Evolutionary conservation across 2,113 vertebrate species (phyloP), one percentile per base, ranked within the genome.

Genomic region (Vimba vimba): DNA sequence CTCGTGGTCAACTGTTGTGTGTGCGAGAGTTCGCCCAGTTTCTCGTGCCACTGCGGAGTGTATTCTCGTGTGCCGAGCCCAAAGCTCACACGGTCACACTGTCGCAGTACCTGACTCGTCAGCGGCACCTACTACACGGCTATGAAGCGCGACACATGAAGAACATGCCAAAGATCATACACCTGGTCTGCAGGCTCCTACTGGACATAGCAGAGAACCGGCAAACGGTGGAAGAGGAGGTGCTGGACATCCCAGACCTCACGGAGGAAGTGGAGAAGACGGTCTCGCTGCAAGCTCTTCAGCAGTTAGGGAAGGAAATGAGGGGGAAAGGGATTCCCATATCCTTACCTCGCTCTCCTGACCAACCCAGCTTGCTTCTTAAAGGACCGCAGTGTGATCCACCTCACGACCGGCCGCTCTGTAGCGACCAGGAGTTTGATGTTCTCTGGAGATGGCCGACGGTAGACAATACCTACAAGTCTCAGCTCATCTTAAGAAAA

Each of bases 11-110:
- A 92, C 90, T 99, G 27, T 88, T 99, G 9, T 99, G 98, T 5
- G 93, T 99, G 25, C 92, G 96, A 64, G 98, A 99, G 89, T 99
- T 99, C 73, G 96, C 98, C 1, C 97, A 97, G 91, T 99, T 99
- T 90, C 94, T 99, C 78, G 95, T 96, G 64, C 98, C 98, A 1
- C 94, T 99, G 55, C 93, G 95, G 57, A 97, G 94, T 0, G 93
- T 99, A 1, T 99, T 99, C 68, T 95, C 97, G 0, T 96, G 95
- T 57, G 96, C 95, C 0, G 97, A 98, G 81, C 97, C 97, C 83
- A 95, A 91, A 92, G 94, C 94, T 0, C 94, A 96, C 2, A 88
- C 96, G 0, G 95, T 99, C 84, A 99, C 97, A 0, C 89, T 99
- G 90, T 91, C 96, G 0, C 98, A 99, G 87, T 99, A 97, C 94